Base-by-base conservation (phyloP, 2,888 invertebrate genomes). In the Linnaemya vulpina region DNA sequence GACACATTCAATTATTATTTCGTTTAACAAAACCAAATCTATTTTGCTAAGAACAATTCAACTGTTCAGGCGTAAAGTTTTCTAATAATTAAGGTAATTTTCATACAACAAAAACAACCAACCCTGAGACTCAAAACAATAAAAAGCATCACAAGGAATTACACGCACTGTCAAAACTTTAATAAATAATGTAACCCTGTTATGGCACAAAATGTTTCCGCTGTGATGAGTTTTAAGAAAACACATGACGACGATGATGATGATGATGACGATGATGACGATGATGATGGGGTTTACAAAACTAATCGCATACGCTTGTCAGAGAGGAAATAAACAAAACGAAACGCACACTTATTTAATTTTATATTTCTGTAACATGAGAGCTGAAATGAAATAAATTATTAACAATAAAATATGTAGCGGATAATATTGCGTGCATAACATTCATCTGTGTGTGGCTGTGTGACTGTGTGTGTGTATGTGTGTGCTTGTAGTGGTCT, bases 241-340 rank as follows among this genome's bases (percentile, higher is more conserved):
- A 65, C 60, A 51, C 13, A 22, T 77, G 51, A 77, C 63, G 76
- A 84, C 68, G 30, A 30, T 30, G 30, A 77, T 70, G 76, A 84
- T 73, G 30, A 30, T 30, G 30, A 77, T 70, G 76, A 84, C 68
- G 30, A 30, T 30, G 30, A 77, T 70, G 76, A 84, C 68, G 30
- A 77, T 70, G 76, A 84, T 73, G 30, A 30, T 30, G 30, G 81
- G 70, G 85, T 77, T 85, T 85, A 85, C 82, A 82, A 58, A 74
- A 82, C 75, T 85, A 85, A 85, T 85, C 85, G 65, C 78, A 65
- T 75, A 78, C 85, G 82, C 82, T 85, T 85, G 85, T 75, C 78
- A 85, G n/a, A 25, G 51, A 85, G 63, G 58, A 82, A 78, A 78
- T 71, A 78, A 78, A 78, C 78, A 78, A 70, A 51, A 77, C 60